phyloP scores from a whole-genome alignment of 2,113 vertebrate species.

The Corydoras maculifer region DNA sequence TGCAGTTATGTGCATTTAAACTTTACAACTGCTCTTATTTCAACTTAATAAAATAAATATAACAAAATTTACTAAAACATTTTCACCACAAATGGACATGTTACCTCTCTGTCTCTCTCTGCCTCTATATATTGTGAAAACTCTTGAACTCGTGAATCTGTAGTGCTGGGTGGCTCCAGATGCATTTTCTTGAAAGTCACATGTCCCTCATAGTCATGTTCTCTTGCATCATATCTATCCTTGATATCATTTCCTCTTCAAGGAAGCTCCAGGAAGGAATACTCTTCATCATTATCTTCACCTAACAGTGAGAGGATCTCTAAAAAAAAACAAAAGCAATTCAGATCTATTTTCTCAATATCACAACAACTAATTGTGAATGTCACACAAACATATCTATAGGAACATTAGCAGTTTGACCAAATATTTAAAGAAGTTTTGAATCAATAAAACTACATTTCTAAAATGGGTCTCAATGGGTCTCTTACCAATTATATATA shows the following conservation, averaged over 20 bases:
- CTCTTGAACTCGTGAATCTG: slow-evolving; percentile 51
- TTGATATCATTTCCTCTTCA: slow-evolving; percentile 64
- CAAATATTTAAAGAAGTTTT: too few species aligned
- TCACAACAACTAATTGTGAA: too few species aligned
- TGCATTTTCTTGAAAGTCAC: slow-evolving; percentile 31
- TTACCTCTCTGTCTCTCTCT: slow-evolving; percentile 79
- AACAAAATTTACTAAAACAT: too few species aligned
- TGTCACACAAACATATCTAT: too few species aligned
- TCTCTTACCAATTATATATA: too few species aligned
- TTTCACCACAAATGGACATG: not conserved
- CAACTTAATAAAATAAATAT: too few species aligned
- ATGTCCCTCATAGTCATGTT: slow-evolving; percentile 50
- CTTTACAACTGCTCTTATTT: too few species aligned
- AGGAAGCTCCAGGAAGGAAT: slow-evolving; percentile 64
- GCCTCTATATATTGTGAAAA: slow-evolving; percentile 67
- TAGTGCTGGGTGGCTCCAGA: slow-evolving; percentile 33
- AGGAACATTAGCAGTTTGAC: too few species aligned
- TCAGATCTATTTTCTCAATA: too few species aligned
- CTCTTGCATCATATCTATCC: slow-evolving; percentile 59
- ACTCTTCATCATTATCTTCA: slow-evolving; percentile 64
- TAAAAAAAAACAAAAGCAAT: not conserved
- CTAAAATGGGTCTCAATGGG: too few species aligned
- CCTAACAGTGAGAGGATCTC: slow-evolving; percentile 66
- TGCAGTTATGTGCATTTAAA: too few species aligned
- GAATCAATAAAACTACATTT: too few species aligned